A percentile compares a stretch with the other conserved stretches of the same genome.
Conservation (phyloP, 1,140 invertebrate genomes). For the Meloidogyne floridensis region DNA sequence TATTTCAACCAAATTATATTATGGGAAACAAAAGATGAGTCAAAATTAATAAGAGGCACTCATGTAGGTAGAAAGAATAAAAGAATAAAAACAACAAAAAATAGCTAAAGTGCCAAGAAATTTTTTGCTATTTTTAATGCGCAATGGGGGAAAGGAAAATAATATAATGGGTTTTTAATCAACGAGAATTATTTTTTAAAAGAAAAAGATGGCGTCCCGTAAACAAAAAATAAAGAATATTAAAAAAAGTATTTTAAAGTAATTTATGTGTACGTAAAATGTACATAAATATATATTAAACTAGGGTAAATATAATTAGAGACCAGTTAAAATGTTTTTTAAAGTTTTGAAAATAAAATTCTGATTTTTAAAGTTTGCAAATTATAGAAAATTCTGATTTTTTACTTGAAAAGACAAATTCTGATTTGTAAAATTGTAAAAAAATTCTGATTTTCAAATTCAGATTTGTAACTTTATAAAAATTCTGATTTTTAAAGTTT, state of each 20-base stretch:
- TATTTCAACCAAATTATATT: too few relatives aligned
- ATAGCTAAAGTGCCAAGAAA: not conserved
- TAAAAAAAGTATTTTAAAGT: not conserved
- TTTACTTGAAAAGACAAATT: too few relatives aligned
- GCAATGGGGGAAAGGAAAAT: not conserved
- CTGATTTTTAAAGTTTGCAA: too few relatives aligned
- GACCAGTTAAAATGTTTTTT: too few relatives aligned
- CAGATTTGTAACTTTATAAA: too few relatives aligned
- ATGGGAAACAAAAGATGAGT: too few relatives aligned
- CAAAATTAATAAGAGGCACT: not conserved
- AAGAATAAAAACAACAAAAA: not conserved
- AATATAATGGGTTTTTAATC: not conserved
- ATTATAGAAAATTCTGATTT: too few relatives aligned
- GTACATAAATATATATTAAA: not conserved
- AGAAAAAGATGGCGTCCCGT: not conserved
- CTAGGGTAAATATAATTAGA: not conserved
- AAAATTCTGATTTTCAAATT: too few relatives aligned
- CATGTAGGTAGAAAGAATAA: not conserved
- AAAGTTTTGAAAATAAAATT: too few relatives aligned
- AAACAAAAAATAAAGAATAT: not conserved
- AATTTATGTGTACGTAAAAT: not conserved
- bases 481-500: too few relatives aligned
- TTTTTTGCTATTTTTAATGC: not conserved
- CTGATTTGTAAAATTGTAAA: too few relatives aligned
- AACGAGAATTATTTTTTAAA: not conserved